phyloP scores from a whole-genome alignment of 2,113 vertebrate species.

The Ophiodon elongatus region DNA sequence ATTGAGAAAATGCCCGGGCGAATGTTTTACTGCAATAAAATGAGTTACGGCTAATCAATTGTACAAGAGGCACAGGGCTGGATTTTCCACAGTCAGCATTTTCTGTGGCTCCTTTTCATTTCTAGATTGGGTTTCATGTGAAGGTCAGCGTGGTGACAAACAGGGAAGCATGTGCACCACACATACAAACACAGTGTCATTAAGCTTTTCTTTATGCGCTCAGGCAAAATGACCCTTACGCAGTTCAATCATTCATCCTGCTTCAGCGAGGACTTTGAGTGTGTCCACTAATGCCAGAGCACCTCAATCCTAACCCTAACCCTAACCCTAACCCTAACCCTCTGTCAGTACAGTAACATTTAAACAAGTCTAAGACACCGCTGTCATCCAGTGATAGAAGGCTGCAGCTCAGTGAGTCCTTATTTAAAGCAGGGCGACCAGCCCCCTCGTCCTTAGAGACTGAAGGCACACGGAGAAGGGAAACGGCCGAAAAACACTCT shows the following conservation, averaged over 20 bases:
- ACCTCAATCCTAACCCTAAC: conserved; percentile 40
- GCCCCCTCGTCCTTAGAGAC: not conserved
- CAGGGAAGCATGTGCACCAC: conserved; percentile 15
- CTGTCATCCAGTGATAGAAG: conserved; percentile 12
- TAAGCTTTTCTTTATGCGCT: conserved; percentile 33
- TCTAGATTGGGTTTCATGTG: conserved; percentile 80
- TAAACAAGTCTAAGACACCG: conserved; percentile 1
- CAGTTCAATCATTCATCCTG: conserved; percentile 51
- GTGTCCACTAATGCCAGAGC: conserved; percentile 12
- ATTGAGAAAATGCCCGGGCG: conserved; percentile 63
- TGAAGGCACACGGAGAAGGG: conserved; percentile 27
- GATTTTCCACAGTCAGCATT: conserved; percentile 76
- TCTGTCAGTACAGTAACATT: conserved; percentile 19
- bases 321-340: too few species aligned
- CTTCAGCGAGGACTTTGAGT: conserved; percentile 29
- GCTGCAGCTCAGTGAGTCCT: not conserved
- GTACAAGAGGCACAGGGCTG: conserved; percentile 55
- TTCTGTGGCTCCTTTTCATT: conserved; percentile 72
- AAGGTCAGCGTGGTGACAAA: conserved; percentile 74
- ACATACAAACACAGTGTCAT: conserved; percentile 31
- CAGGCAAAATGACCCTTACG: conserved; percentile 33
- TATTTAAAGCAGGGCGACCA: not conserved
- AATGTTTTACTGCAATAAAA: conserved; percentile 76
- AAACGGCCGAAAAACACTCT: conserved; percentile 9
- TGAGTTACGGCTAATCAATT: conserved; percentile 78